phyloP scores from a whole-genome alignment of 2,113 vertebrate species.

The Thalassarche chlororhynchos region DNA sequence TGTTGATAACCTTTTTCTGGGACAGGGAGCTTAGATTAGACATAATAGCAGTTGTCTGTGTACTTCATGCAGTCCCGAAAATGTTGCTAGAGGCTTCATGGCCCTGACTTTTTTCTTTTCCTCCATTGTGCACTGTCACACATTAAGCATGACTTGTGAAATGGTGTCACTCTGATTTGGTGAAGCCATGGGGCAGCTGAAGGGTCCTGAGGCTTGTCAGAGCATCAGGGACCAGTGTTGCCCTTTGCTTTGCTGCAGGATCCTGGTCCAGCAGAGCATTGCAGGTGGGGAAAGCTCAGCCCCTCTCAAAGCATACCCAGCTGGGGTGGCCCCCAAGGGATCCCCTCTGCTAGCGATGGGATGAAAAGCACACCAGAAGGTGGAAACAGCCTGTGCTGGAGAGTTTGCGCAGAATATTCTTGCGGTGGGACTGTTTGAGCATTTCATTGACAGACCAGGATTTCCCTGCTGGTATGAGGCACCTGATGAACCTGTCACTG shows the following conservation, averaged over 20 bases:
- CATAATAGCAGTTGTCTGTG: not conserved
- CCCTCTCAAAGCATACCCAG: not conserved
- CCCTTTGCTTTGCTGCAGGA: not conserved
- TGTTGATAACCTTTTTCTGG: not conserved
- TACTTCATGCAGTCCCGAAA: not conserved
- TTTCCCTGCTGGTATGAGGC: not conserved
- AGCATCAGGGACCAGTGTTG: fast-evolving
- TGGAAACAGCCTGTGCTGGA: not conserved
- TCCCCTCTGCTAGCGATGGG: not conserved
- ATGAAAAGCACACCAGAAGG: too few relatives aligned
- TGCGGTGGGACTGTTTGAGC: not conserved
- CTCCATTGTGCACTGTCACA: fast-evolving
- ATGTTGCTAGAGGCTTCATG: not conserved
- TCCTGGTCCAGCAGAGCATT: not conserved
- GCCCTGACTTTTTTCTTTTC: not conserved
- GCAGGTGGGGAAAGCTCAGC: not conserved
- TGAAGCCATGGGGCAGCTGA: not conserved
- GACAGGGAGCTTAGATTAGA: not conserved
- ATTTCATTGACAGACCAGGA: not conserved
- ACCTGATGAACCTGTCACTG: not conserved
- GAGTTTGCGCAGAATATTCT: not conserved
- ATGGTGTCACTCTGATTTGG: not conserved
- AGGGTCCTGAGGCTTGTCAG: not conserved
- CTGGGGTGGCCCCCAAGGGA: not conserved
- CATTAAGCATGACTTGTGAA: fast-evolving